Conservation (phyloP, 2,113 vertebrate species). For the Mellivora capensis region DNA sequence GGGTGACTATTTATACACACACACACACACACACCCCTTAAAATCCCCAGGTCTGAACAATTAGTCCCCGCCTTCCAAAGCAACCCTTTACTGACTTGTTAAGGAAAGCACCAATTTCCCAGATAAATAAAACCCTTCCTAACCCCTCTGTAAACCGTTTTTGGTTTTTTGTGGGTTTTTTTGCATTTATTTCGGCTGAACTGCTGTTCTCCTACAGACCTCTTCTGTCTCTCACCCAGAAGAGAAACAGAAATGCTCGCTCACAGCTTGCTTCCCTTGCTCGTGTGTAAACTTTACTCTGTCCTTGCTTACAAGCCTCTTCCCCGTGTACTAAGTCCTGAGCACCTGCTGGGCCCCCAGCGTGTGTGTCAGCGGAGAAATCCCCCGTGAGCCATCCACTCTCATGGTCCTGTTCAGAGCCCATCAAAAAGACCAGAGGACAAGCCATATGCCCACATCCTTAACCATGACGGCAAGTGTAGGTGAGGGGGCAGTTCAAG, state of each 20-base stretch:
- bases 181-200: neutral
- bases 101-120: neutral
- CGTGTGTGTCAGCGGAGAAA: rapidly evolving
- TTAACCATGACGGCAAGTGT: rapidly evolving
- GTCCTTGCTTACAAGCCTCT: rapidly evolving
- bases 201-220: rapidly evolving
- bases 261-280: rapidly evolving
- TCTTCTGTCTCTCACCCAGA: neutral
- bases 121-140: neutral
- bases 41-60: neutral
- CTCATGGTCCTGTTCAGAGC: neutral
- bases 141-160: neutral
- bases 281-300: rapidly evolving
- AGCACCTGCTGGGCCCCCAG: rapidly evolving
- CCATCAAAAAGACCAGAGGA: neutral
- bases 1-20: rapidly evolving
- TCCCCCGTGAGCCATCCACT: rapidly evolving
- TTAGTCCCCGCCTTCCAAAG: neutral
- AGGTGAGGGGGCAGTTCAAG: rapidly evolving
- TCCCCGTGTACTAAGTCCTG: rapidly evolving
- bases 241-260: neutral
- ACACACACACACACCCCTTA: rapidly evolving
- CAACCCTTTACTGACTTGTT: neutral
- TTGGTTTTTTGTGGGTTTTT: too few species aligned
- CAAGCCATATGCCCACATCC: rapidly evolving